Percentiles rank a stretch among this genome's conserved stretches.
These are phyloP conservation scores for Lacanobia oleracea DNA, from an alignment of 2,888 invertebrate species.

Conservation along the genomic window DNA sequence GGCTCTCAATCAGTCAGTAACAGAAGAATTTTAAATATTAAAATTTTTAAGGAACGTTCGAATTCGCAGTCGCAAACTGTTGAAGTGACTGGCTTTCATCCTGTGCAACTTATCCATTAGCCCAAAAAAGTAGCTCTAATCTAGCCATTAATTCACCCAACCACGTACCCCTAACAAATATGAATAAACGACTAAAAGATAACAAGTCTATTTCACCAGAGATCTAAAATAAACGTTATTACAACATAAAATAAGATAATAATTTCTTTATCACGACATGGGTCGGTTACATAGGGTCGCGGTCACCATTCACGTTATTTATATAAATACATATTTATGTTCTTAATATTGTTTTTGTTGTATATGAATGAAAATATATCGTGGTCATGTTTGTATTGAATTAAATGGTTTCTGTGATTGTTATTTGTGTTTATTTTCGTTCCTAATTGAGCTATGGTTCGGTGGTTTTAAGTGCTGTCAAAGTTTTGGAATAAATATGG, in stretches of 20 bases:
- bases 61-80: too few species aligned
- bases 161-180: slow-evolving; percentile 33
- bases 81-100: too few species aligned
- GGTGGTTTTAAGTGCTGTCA: background rate
- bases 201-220: background rate
- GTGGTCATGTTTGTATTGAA: slow-evolving; percentile 27
- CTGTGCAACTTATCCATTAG: too few species aligned
- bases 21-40: too few species aligned
- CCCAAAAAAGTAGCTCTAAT: background rate
- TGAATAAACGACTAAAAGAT: slow-evolving; percentile 10
- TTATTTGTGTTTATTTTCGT: slow-evolving; percentile 13
- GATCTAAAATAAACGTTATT: slow-evolving; percentile 35
- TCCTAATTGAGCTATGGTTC: background rate
- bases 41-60: too few species aligned
- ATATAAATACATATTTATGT: slow-evolving; percentile 49
- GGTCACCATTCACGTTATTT: slow-evolving; percentile 17
- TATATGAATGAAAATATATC: slow-evolving; percentile 44
- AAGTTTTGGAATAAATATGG: background rate
- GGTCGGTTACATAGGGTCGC: slow-evolving; percentile 20
- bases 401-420: slow-evolving; percentile 21
- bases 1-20: too few species aligned
- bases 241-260: background rate
- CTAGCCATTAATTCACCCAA: background rate
- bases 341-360: slow-evolving; percentile 41
- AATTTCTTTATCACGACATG: slow-evolving; percentile 23